These are phyloP conservation scores for Coregonus ussuriensis DNA, from an alignment of 2,797 vertebrate genomes.

Conservation along the genomic window DNA sequence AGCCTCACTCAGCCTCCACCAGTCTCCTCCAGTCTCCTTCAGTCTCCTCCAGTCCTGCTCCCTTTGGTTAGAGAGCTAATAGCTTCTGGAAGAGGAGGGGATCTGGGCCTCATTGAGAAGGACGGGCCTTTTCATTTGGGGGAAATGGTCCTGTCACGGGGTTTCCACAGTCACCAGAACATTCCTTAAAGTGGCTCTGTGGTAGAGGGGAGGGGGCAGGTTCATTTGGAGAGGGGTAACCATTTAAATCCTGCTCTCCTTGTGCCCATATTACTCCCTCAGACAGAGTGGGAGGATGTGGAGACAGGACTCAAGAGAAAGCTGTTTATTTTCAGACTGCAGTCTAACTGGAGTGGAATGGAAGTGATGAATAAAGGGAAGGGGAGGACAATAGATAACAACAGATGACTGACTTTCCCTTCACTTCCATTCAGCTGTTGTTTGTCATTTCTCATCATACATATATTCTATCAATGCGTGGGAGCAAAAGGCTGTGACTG, in stretches of 20 bases:
- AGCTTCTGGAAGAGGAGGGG: constrained; percentile 46
- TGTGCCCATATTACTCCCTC: background rate
- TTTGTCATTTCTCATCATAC: background rate
- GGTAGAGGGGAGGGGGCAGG: constrained; percentile 20
- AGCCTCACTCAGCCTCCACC: too few species aligned
- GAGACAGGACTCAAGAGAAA: background rate
- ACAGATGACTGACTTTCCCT: background rate
- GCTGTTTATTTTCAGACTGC: background rate
- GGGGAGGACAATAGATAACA: background rate
- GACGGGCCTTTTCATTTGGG: constrained; percentile 16
- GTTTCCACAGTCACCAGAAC: constrained; percentile 27
- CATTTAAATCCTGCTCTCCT: background rate
- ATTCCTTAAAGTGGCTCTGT: constrained; percentile 10
- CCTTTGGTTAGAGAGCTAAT: constrained; percentile 64
- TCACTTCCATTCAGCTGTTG: background rate
- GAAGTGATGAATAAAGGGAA: background rate
- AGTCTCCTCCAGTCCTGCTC: constrained; percentile 30
- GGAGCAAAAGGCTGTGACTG: background rate
- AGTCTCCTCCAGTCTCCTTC: background rate
- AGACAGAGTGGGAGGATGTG: background rate
- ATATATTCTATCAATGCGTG: background rate
- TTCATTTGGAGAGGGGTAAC: constrained; percentile 18
- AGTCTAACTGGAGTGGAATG: background rate
- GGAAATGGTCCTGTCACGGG: constrained; percentile 50
- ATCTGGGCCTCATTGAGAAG: constrained; percentile 29